Conservation (phyloP, 2,888 invertebrate genomes). For the Orthonevra nobilis region DNA sequence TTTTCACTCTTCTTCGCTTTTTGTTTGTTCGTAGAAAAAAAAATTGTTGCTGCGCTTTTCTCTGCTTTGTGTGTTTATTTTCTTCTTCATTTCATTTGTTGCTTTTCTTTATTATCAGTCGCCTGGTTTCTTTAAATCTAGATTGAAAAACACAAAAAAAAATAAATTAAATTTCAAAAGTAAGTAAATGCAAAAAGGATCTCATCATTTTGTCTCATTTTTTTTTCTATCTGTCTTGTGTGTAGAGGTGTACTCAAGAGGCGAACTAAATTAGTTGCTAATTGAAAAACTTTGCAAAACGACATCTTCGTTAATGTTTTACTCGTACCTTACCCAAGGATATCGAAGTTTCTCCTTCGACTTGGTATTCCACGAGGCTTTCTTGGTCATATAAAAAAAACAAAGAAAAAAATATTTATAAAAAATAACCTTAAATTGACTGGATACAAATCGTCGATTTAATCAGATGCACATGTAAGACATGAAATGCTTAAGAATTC, state of each 20-base stretch:
- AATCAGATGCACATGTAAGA: background rate
- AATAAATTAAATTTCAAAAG: too few relatives aligned
- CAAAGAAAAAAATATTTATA: too few relatives aligned
- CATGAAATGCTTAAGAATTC: too few relatives aligned
- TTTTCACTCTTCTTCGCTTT: slow-evolving; percentile 40
- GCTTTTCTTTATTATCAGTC: background rate
- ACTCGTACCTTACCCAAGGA: background rate
- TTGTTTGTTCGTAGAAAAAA: slow-evolving; percentile 9
- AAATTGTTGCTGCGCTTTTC: slow-evolving; percentile 40
- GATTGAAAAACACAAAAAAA: slow-evolving; percentile 6
- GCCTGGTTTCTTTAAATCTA: slow-evolving; percentile 9
- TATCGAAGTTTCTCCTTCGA: background rate
- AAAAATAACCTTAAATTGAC: too few relatives aligned
- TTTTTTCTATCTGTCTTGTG: too few relatives aligned
- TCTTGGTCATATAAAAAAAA: too few relatives aligned
- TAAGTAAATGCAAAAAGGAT: too few relatives aligned
- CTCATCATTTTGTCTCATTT: too few relatives aligned
- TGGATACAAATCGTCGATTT: slow-evolving; percentile 16
- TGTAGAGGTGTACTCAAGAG: background rate
- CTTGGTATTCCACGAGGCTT: background rate
- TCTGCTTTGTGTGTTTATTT: slow-evolving; percentile 20
- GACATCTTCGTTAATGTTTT: slow-evolving; percentile 26
- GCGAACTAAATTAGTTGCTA: slow-evolving; percentile 55
- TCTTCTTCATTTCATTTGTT: background rate
- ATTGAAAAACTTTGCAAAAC: slow-evolving; percentile 64